Evolutionary conservation across 1,140 invertebrate genomes (phyloP), one percentile per base, ranked within the genome.

Genomic region (Cepaea nemoralis): DNA sequence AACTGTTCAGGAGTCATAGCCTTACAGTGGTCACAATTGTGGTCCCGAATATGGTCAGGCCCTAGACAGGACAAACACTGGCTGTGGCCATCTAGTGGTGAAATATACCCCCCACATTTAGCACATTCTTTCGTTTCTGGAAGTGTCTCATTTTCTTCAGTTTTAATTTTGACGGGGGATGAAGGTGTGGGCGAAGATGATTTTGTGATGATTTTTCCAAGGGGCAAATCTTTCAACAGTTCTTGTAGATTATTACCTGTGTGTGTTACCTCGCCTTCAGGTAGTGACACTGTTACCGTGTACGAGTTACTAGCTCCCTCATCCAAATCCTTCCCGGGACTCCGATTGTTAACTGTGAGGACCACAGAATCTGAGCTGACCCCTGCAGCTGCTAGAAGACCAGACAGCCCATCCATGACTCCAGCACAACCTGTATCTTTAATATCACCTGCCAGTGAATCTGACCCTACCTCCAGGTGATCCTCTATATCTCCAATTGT

Each of bases 341-440:
- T 27, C 40, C 70, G 59, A 39, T 35, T 69, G 66, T 78, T 78
- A 22, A 78, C 66, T 22, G 77, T 78, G 24, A 78, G 39, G 31
- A 78, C 77, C 0, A 78, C 77, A 42, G 77, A 78, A 39, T 78
- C 77, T 19, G 77, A 78, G 63, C 66, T 78, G n/a, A 78, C 37
- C 22, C 77, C 77, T 35, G 77, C 77, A 19, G 77, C 77, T 40
- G 77, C 63, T 63, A 78, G 40, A 37, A 78, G 77, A 1, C 77
- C 77, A 48, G 77, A 69, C 16, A 78, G 37, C 22, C 77, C 77
- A 42, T 66, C 39, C 14, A 63, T 69, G 24, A 69, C 77, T n/a
- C n/a, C n/a, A 19, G 5, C 33, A 19, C 50, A 8, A 16, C 39
- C 19, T 2, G 39, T 12, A 35, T 67, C 71, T 48, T 74, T 74